Evolutionary conservation across 2,113 vertebrate genomes (phyloP).

Genomic region (Genyomyrus donnyi): DNA sequence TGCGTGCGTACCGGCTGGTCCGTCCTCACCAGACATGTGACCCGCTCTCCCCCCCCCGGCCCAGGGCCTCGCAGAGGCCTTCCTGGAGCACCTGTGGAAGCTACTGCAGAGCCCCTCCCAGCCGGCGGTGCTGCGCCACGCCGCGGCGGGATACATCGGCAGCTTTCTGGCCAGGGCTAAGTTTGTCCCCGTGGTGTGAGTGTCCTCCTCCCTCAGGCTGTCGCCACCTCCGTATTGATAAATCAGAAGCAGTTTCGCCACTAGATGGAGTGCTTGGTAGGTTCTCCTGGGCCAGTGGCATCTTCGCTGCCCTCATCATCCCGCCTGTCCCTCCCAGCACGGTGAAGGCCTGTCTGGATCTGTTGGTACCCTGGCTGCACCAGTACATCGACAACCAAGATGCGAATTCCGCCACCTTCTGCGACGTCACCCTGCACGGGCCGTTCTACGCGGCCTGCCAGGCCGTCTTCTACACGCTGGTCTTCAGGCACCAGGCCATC

Average conservation of each 20-base stretch:
- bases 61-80: slow-evolving; percentile 85
- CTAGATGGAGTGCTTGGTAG: background rate
- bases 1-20: background rate
- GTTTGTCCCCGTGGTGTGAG: slow-evolving; percentile 84
- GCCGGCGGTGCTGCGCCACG: slow-evolving; percentile 79
- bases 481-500: slow-evolving; percentile 82
- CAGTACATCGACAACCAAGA: slow-evolving; percentile 85
- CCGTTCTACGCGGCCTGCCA: slow-evolving; percentile 86
- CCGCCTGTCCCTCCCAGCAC: slow-evolving; percentile 57
- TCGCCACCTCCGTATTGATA: background rate
- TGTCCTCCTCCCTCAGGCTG: slow-evolving; percentile 22
- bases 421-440: slow-evolving; percentile 81
- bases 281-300: background rate
- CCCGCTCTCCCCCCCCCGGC: background rate
- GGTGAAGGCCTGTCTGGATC: slow-evolving; percentile 82
- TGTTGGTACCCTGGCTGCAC: slow-evolving; percentile 85
- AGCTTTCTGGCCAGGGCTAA: slow-evolving; percentile 91
- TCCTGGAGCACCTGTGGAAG: slow-evolving; percentile 93
- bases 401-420: slow-evolving; percentile 66
- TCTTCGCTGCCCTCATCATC: background rate
- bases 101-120: slow-evolving; percentile 78
- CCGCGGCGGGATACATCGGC: slow-evolving; percentile 81
- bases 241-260: background rate
- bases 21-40: background rate
- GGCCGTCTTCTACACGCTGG: slow-evolving; percentile 80